Conservation (phyloP, 1,140 invertebrate genomes). For the Cotesia vestalis region DNA sequence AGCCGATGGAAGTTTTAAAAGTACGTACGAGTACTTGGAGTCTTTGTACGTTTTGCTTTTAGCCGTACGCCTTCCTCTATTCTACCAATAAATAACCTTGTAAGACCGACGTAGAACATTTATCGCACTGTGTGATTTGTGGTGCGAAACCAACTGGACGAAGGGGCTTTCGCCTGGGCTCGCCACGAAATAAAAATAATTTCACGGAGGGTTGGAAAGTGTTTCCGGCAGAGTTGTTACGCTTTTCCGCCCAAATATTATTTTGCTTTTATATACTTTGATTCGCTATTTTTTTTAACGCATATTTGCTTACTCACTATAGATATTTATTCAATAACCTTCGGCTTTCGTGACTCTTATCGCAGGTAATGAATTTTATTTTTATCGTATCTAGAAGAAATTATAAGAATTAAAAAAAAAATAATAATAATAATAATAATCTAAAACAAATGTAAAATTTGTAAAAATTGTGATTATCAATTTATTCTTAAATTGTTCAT, state of each 20-base stretch:
- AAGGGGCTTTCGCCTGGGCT: constrained; percentile 28
- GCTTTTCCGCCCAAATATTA: constrained; percentile 11
- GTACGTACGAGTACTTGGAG: constrained; percentile 15
- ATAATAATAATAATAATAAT: no score
- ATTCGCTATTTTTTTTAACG: no score
- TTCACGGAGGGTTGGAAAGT: constrained; percentile 29
- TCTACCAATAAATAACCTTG: constrained; percentile 47
- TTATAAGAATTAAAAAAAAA: no score
- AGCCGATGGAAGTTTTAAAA: constrained; percentile 26
- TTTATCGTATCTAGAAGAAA: no score
- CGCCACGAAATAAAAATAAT: constrained; percentile 36
- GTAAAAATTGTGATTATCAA: no score
- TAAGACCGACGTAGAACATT: constrained; percentile 45
- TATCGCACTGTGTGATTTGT: constrained; percentile 50
- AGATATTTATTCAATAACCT: no score
- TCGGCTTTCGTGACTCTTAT: no score
- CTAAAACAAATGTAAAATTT: no score
- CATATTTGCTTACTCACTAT: no score
- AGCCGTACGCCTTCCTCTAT: constrained; percentile 28
- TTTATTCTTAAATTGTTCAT: no score
- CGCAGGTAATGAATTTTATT: no score
- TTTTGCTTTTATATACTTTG: no score
- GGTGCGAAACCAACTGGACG: constrained; percentile 31
- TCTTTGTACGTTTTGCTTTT: constrained; percentile 34
- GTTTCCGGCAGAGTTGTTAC: constrained; percentile 30